Conservation (phyloP, 1,140 invertebrate species). For the Panulirus ornatus region DNA sequence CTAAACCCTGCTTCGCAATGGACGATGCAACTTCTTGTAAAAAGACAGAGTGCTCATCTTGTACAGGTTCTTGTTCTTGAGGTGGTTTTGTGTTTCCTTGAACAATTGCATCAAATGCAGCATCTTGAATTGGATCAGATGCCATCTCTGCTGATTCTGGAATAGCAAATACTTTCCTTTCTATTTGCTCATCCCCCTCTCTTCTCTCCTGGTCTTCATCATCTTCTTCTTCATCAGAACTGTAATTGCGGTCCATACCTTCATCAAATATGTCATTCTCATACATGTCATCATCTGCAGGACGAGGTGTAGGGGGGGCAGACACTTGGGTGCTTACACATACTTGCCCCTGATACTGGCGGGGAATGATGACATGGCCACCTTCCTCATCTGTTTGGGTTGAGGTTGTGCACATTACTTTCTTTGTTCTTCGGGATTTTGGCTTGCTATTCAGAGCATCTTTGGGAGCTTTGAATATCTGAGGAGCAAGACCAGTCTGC, state of each 20-base stretch:
- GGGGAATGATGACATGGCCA: slow-evolving; percentile 73
- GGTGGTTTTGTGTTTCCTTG: slow-evolving; percentile 21
- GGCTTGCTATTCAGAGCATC: slow-evolving; percentile 64
- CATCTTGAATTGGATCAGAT: slow-evolving; percentile 73
- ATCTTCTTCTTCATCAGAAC: slow-evolving; percentile 73
- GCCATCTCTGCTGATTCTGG: slow-evolving; percentile 59
- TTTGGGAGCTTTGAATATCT: slow-evolving; percentile 70
- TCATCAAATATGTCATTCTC: slow-evolving; percentile 74
- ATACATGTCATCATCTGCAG: slow-evolving; percentile 73
- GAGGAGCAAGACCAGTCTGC: slow-evolving; percentile 58
- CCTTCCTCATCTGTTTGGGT: slow-evolving; percentile 74
- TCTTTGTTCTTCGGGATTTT: slow-evolving; percentile 36
- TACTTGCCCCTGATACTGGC: slow-evolving; percentile 68
- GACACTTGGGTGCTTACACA: slow-evolving; percentile 64
- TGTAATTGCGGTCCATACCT: slow-evolving; percentile 75
- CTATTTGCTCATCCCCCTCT: neutral
- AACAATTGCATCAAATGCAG: slow-evolving; percentile 74
- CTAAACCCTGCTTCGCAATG: slow-evolving; percentile 35
- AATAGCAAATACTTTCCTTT: slow-evolving; percentile 48
- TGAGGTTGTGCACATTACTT: slow-evolving; percentile 72
- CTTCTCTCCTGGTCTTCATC: neutral
- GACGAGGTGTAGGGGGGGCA: slow-evolving; percentile 71
- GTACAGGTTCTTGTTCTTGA: neutral
- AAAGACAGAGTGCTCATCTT: slow-evolving; percentile 53
- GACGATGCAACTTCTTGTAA: slow-evolving; percentile 59